phyloP scores from a whole-genome alignment of 2,113 vertebrate species.

The Daboia siamensis region DNA sequence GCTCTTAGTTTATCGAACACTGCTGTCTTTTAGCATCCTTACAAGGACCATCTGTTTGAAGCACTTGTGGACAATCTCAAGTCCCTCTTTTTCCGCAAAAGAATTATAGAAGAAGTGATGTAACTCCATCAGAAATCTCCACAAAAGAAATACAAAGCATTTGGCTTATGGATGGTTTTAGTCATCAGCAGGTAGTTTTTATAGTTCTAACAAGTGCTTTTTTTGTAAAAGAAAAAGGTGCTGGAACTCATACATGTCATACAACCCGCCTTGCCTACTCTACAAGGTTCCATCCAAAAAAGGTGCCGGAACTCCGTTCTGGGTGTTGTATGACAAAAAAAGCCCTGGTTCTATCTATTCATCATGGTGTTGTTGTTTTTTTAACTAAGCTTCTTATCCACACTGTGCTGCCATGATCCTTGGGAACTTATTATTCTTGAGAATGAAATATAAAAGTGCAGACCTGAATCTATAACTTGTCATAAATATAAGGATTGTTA shows the following conservation, averaged over 20 bases:
- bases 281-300: too few relatives aligned
- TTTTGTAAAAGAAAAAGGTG: too few relatives aligned
- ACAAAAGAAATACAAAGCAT: slow-evolving; percentile 27
- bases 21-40: neutral
- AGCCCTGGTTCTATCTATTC: slow-evolving; percentile 25
- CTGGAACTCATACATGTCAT: too few relatives aligned
- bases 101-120: neutral
- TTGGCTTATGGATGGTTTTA: slow-evolving; percentile 33
- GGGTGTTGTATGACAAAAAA: too few relatives aligned
- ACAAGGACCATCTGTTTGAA: neutral
- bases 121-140: neutral
- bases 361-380: neutral
- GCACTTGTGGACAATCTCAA: neutral
- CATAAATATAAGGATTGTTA: neutral
- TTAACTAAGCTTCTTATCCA: slow-evolving; percentile 7
- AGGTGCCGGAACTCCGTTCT: too few relatives aligned
- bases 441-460: slow-evolving; percentile 4
- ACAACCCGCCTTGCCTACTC: too few relatives aligned
- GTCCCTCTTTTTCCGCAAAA: neutral
- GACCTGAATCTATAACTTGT: slow-evolving; percentile 1
- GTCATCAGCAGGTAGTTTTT: neutral
- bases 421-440: slow-evolving; percentile 17
- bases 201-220: slow-evolving; percentile 18
- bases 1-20: neutral
- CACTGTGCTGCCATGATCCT: slow-evolving; percentile 22